phyloP scores from a whole-genome alignment of 2,888 invertebrate species.

The Mesorhabditis spiculigera region DNA sequence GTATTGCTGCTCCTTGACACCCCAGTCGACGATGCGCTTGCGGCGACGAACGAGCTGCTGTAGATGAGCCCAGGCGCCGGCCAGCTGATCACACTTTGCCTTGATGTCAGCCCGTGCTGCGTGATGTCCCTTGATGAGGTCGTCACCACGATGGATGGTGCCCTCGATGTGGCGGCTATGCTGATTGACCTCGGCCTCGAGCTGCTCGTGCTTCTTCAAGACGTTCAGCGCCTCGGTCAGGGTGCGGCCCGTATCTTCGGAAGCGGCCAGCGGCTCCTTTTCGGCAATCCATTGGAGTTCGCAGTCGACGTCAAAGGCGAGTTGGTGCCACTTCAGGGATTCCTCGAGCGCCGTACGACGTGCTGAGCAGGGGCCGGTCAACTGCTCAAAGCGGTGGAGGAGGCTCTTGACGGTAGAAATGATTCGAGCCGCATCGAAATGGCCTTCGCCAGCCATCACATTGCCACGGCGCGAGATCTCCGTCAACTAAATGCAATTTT shows the following conservation, averaged over 20 bases:
- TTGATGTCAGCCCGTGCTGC: slow-evolving; percentile 77
- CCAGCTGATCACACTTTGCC: slow-evolving; percentile 69
- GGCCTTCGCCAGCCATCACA: slow-evolving; percentile 86
- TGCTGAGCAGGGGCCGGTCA: slow-evolving; percentile 72
- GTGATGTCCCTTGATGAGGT: slow-evolving; percentile 74
- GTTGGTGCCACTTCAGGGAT: slow-evolving; percentile 84
- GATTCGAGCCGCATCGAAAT: slow-evolving; percentile 87
- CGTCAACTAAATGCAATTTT: slow-evolving; percentile 65
- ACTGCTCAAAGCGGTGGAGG: slow-evolving; percentile 66
- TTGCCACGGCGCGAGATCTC: slow-evolving; percentile 64
- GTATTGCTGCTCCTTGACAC: slow-evolving; percentile 79
- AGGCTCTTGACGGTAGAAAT: slow-evolving; percentile 25
- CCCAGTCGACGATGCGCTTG: slow-evolving; percentile 68
- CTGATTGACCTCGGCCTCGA: slow-evolving; percentile 82
- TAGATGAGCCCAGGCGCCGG: slow-evolving; percentile 60
- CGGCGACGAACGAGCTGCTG: slow-evolving; percentile 33
- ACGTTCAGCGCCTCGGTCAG: slow-evolving; percentile 86
- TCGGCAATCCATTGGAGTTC: slow-evolving; percentile 94
- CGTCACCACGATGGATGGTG: slow-evolving; percentile 75
- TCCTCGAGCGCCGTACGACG: slow-evolving; percentile 79
- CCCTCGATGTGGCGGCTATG: slow-evolving; percentile 81
- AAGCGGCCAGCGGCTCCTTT: slow-evolving; percentile 75
- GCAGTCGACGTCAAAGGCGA: slow-evolving; percentile 84
- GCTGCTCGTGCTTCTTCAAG: slow-evolving; percentile 83
- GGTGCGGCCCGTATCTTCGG: slow-evolving; percentile 73